A percentile compares a stretch with the other conserved stretches of the same genome.
Conservation (phyloP, 2,797 vertebrate genomes). For the Cyclura pinguis region DNA sequence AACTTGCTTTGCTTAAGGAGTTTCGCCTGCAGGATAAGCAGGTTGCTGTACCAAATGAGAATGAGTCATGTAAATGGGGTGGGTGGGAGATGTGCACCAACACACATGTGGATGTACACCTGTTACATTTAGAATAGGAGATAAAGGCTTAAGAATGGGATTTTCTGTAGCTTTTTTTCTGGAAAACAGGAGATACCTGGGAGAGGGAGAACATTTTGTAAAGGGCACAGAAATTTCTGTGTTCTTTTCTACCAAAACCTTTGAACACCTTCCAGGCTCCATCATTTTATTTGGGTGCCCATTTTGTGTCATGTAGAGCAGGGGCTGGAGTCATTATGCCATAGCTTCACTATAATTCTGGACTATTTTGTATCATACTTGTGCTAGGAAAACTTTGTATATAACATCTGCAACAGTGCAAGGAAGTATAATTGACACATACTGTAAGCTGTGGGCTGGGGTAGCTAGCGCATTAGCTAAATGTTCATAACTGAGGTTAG, state of each 20-base stretch:
- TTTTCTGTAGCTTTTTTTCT: not conserved
- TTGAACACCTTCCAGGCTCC: not conserved
- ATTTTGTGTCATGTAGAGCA: not conserved
- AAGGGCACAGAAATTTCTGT: not conserved
- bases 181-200: not conserved
- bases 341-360: not conserved
- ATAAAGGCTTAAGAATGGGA: not conserved
- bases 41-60: not conserved
- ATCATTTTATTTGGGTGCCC: not conserved
- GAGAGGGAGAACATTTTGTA: not conserved
- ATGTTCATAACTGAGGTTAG: not conserved
- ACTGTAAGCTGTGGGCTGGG: not conserved
- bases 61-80: not conserved
- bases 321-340: not conserved
- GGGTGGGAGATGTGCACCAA: fast-evolving
- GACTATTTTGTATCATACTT: not conserved
- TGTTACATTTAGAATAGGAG: not conserved
- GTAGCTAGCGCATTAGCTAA: not conserved
- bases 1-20: constrained; percentile 13
- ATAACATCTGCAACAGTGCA: not conserved
- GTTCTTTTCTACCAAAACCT: not conserved
- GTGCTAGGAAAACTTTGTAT: not conserved
- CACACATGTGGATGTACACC: not conserved
- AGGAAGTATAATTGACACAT: not conserved
- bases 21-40: not conserved